Evolutionary conservation across 2,113 vertebrate species (phyloP).

Genomic region (Holacanthus passer): DNA sequence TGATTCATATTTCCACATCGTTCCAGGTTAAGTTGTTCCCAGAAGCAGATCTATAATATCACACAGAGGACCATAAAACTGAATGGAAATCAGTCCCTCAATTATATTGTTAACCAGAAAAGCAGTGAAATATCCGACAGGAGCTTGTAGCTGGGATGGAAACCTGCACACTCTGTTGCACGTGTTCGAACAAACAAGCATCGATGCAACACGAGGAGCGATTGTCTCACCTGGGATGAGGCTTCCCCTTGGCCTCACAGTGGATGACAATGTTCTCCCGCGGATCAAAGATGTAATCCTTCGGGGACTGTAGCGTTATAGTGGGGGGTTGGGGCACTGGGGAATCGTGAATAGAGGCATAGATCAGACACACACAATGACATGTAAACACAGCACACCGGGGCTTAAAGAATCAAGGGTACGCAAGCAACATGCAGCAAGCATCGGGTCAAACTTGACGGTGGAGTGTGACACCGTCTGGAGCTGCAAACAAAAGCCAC

Average conservation of each 20-base stretch:
- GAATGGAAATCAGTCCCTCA: not conserved
- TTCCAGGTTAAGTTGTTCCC: slow-evolving; percentile 30
- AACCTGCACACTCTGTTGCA: not conserved
- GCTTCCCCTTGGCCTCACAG: slow-evolving; percentile 97
- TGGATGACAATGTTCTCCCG: slow-evolving; percentile 96
- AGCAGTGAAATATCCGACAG: not conserved
- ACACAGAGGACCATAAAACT: not conserved
- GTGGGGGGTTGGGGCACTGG: slow-evolving; percentile 96
- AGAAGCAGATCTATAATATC: slow-evolving; percentile 28
- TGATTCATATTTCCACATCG: slow-evolving; percentile 44
- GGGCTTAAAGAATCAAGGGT: not conserved
- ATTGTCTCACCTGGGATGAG: slow-evolving; percentile 90
- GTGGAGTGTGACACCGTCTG: not conserved
- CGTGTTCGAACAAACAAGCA: not conserved
- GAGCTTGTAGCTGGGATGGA: not conserved
- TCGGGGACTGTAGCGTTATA: slow-evolving; percentile 94
- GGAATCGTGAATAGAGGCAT: slow-evolving; percentile 41
- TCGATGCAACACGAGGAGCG: not conserved
- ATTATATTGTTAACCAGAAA: not conserved
- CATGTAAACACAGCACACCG: not conserved
- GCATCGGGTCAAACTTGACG: slow-evolving; percentile 14
- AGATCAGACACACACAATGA: slow-evolving; percentile 15
- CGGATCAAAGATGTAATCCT: slow-evolving; percentile 97
- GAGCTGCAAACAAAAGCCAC: slow-evolving; percentile 29
- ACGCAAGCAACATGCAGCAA: slow-evolving; percentile 64